Percentiles rank a stretch among this genome's conserved stretches.
Conservation (phyloP, 2,888 invertebrate genomes). For the Saturnia pavonia region DNA sequence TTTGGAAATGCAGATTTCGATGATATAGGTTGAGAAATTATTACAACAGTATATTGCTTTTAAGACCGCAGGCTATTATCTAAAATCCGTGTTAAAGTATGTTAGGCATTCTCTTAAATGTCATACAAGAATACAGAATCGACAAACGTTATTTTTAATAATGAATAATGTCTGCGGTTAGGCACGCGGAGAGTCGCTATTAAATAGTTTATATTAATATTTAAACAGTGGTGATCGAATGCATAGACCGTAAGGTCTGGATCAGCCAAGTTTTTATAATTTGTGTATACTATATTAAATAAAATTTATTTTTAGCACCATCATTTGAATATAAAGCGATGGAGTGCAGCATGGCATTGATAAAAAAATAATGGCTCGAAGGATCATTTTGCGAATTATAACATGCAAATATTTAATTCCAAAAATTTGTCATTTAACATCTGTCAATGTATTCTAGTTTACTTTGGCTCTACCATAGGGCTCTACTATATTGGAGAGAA, state of each 20-base stretch:
- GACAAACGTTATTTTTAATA: background rate
- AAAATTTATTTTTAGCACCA: background rate
- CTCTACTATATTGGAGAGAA: background rate
- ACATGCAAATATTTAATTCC: background rate
- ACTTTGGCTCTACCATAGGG: background rate
- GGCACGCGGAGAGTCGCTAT: background rate
- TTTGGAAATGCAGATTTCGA: background rate
- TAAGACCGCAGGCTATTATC: background rate
- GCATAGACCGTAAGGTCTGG: background rate
- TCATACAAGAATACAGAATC: background rate
- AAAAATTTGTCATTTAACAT: background rate
- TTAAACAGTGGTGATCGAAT: background rate
- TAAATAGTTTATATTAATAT: background rate
- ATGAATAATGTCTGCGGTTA: constrained; percentile 4
- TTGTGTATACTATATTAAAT: background rate
- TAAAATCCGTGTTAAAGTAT: too few species aligned
- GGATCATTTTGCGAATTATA: background rate
- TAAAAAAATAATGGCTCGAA: background rate
- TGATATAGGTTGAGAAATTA: background rate
- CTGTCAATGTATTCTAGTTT: background rate
- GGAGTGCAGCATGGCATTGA: too few species aligned
- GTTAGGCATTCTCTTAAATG: background rate
- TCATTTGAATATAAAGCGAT: too few species aligned
- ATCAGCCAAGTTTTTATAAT: background rate
- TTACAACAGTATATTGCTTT: background rate